Conservation (phyloP, 2,888 invertebrate species). For the Margaritifera margaritifera region DNA sequence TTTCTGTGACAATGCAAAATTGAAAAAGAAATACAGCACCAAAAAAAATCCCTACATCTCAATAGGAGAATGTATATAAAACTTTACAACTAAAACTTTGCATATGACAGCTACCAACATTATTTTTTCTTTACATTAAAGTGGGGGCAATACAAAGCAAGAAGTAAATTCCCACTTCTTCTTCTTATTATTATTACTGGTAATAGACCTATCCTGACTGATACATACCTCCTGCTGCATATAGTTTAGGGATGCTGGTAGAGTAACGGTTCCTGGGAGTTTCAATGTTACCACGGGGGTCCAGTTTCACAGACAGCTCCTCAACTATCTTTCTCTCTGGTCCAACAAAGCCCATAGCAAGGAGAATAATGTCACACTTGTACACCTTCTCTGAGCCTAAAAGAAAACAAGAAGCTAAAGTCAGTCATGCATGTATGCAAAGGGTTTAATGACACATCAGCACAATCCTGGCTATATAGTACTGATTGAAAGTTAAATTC, state of each 20-base stretch:
- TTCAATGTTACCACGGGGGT: constrained; percentile 93
- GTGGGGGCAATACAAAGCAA: too few species aligned
- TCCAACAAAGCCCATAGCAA: constrained; percentile 99
- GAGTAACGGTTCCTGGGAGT: constrained; percentile 84
- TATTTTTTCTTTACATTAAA: too few species aligned
- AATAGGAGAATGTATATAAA: too few species aligned
- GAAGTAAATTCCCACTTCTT: not conserved
- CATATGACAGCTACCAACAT: too few species aligned
- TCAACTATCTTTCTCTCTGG: constrained; percentile 92
- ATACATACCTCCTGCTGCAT: constrained; percentile 89
- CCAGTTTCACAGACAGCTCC: constrained; percentile 85
- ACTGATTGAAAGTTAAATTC: not conserved
- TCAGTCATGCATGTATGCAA: not conserved
- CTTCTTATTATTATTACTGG: not conserved
- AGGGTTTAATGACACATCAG: too few species aligned
- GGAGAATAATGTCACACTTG: constrained; percentile 90
- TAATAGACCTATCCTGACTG: not conserved
- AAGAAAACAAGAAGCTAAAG: constrained; percentile 6
- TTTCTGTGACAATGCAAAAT: too few species aligned
- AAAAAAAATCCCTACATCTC: too few species aligned
- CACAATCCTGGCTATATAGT: not conserved
- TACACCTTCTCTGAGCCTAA: constrained; percentile 77
- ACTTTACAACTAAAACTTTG: too few species aligned
- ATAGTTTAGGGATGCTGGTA: constrained; percentile 87
- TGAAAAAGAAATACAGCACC: too few species aligned